Base-by-base conservation (phyloP, 2,797 vertebrate genomes). In the Phalloptychus januarius region DNA sequence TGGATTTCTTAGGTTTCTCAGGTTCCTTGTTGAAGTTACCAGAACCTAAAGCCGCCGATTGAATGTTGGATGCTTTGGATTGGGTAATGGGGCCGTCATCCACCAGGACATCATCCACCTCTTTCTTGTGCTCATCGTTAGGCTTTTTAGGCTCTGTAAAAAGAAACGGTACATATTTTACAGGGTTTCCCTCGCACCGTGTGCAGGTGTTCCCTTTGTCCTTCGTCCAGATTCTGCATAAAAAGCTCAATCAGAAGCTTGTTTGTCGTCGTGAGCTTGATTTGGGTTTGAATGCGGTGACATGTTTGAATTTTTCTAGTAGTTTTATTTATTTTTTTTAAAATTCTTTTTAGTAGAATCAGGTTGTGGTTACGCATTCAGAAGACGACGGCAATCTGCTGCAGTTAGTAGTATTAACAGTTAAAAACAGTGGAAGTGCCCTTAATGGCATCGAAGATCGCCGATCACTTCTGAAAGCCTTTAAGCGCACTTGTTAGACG, bases 61-160 rank as follows among this genome's bases (percentile, higher is more conserved):
- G 6, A 61, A 2, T 33, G 56, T 25, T 61, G 1, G 10, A 12
- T 5, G 11, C 10, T 40, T n/a, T 0, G 1, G 85, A 71, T 42
- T 86, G 13, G 2, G 79, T 11, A 0, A 48, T 1, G 4, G 77
- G 54, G 56, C 81, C 10, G 1, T 77, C 71, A 70, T 80, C 80
- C 73, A 40, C 36, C 10, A 38, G 3, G 16, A 36, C 79, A 50
- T 79, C 74, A 31, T 81, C 61, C 16, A 71, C n/a, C 13, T 46
- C 74, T 3, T 15, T 15, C 7, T 63, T 7, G 25, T 33, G 31
- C 52, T 77, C n/a, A 52, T 77, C 8, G 1, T 71, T 5, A 78
- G 18, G 70, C 73, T 38, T 45, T 28, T 3, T 48, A 0, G 40
- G 72, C 0, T 46, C 92, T 93, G 84, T 2, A 80, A 85, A 86